Base-by-base conservation (phyloP, 2,888 invertebrate species). In the Tineola bisselliella region DNA sequence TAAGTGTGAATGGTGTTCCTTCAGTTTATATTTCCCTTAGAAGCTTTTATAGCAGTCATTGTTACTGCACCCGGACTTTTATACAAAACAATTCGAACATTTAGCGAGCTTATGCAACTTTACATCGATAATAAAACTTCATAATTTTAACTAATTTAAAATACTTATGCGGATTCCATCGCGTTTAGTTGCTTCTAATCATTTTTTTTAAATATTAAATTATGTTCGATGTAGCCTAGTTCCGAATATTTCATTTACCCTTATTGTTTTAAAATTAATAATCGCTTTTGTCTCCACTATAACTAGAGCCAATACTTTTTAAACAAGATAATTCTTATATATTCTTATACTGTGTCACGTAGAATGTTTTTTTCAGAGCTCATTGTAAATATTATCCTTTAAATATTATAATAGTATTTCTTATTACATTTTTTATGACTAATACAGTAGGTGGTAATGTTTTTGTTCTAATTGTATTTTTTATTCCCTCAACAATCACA, bases 1-100 rank as follows among this genome's bases (percentile, higher is more conserved):
- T 64, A 69, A 69, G 81, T 84, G 84, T 84, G 83, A 84, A 84
- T 83, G 78, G 80, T 69, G 71, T 71, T 77, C 76, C 80, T 77
- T 25, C 25, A 25, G 54, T 54, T 48, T 54, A 25, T 54, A 54
- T 54, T 54, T 3, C 54, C 54, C 25, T 54, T 12, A 76, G 52
- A 12, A 8, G 48, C 15, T 30, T 60, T 60, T 60, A 60, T 30
- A 48, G 15, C 60, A 4, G 11, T n/a, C 31, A 60, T 60, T 60
- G 48, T 48, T 38, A 30, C 13, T 44, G 48, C 48, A 18, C 48
- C 60, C 48, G 60, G 52, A 43, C 11, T 48, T 59, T 60, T 60
- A 60, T 48, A 44, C 38, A 19, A 44, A 60, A 60, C 52, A 60
- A 82, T 81, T 72, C 72, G 69, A 71, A 72, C 77, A 77, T 82